These are phyloP conservation scores for Heliothis subflexa DNA, from an alignment of 1,140 invertebrate species.

Conservation along the genomic window DNA sequence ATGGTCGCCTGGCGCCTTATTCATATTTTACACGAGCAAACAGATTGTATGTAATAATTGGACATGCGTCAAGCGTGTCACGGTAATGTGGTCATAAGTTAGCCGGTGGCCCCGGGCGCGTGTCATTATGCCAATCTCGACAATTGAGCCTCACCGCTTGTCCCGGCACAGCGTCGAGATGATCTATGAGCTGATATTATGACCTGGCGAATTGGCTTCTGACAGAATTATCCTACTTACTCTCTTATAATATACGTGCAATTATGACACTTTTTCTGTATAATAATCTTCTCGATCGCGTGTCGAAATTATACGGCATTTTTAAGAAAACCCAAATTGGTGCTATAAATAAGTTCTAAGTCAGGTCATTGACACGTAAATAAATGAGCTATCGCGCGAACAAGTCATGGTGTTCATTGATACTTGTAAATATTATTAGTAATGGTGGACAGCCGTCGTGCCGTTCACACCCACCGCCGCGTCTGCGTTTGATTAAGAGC, in stretches of 20 bases:
- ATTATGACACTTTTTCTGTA: slow-evolving; percentile 38
- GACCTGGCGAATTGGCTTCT: slow-evolving; percentile 52
- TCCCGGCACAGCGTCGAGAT: slow-evolving; percentile 56
- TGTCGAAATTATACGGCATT: slow-evolving; percentile 7
- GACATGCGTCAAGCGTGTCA: slow-evolving; percentile 79
- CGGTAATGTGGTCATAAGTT: slow-evolving; percentile 79
- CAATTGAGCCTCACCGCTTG: slow-evolving; percentile 61
- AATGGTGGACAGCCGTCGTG: slow-evolving; percentile 46
- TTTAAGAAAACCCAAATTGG: slow-evolving; percentile 34
- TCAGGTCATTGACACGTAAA: slow-evolving; percentile 44
- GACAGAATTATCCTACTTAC: slow-evolving; percentile 41
- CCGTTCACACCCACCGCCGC: slow-evolving; percentile 65
- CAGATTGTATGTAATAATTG: slow-evolving; percentile 82
- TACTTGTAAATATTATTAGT: slow-evolving; percentile 60
- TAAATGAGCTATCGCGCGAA: slow-evolving; percentile 39
- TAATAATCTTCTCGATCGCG: slow-evolving; percentile 31
- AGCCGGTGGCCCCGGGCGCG: slow-evolving; percentile 65
- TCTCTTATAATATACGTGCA: slow-evolving; percentile 15
- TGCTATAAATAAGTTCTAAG: slow-evolving; percentile 29
- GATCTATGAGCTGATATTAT: slow-evolving; percentile 70
- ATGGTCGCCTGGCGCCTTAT: slow-evolving; percentile 64
- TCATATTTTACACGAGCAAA: slow-evolving; percentile 79
- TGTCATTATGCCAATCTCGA: slow-evolving; percentile 76
- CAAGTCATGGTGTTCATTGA: slow-evolving; percentile 50
- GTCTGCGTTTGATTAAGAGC: slow-evolving; percentile 79